These are phyloP conservation scores for Peromyscus nudipes DNA, from an alignment of 2,797 vertebrate species.

Conservation along the genomic window DNA sequence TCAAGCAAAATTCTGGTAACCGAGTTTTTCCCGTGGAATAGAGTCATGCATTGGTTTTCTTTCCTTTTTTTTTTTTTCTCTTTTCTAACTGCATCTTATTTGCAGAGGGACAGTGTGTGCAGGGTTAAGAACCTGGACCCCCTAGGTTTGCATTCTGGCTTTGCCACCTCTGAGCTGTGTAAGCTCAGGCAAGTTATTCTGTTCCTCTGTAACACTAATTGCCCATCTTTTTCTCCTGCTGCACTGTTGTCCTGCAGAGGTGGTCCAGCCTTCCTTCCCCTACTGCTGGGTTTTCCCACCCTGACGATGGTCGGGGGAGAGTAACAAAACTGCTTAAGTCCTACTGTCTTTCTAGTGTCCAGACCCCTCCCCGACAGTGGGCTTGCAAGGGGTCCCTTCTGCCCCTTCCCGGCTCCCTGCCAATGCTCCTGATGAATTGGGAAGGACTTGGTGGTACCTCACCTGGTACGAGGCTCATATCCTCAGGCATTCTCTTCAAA, in stretches of 20 bases:
- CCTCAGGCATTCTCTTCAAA: neutral
- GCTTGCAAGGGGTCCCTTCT: neutral
- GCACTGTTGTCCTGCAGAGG: neutral
- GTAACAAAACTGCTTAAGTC: neutral
- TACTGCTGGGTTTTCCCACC: neutral
- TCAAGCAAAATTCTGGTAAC: neutral
- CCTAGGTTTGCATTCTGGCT: neutral
- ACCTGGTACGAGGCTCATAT: neutral
- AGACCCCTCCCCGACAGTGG: fast-evolving
- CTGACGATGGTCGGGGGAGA: neutral
- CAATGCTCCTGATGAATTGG: neutral
- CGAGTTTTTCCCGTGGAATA: neutral
- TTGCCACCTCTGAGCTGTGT: neutral
- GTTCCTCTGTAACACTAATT: neutral
- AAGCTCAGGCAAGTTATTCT: neutral
- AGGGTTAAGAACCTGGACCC: neutral
- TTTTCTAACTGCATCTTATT: neutral
- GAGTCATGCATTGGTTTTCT: neutral
- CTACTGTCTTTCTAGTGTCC: neutral
- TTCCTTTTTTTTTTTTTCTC: neutral
- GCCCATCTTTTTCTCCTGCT: neutral
- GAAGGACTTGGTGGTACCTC: fast-evolving
- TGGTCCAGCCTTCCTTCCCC: neutral
- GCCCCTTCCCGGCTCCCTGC: neutral
- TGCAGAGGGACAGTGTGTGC: neutral